A percentile compares a stretch with the other conserved stretches of the same genome.
phyloP scores from a whole-genome alignment of 2,113 vertebrate genomes.

The Mustela nigripes region DNA sequence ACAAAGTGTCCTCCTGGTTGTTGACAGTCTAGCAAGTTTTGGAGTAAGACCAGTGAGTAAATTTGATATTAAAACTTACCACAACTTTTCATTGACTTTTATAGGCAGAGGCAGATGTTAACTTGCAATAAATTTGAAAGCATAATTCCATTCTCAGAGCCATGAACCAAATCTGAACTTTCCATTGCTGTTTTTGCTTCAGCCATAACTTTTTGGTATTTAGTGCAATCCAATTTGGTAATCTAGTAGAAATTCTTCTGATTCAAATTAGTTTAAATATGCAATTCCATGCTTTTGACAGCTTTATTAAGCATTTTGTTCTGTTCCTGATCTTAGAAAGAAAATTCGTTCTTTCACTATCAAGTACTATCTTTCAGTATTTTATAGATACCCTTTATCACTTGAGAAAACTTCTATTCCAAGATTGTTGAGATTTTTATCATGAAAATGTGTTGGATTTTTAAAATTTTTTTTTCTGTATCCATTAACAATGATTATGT shows the following conservation, averaged over 20 bases:
- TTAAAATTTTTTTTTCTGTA: background rate
- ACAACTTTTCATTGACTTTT: slow-evolving; percentile 24
- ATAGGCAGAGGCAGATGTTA: slow-evolving; percentile 35
- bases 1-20: background rate
- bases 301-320: background rate
- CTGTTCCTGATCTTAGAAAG: background rate
- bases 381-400: background rate
- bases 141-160: slow-evolving; percentile 14
- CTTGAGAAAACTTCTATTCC: background rate
- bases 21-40: background rate
- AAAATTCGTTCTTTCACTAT: background rate
- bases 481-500: background rate
- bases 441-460: background rate
- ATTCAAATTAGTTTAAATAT: background rate
- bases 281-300: background rate
- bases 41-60: slow-evolving; percentile 44
- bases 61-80: slow-evolving; percentile 52
- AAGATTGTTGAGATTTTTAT: background rate
- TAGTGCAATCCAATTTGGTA: background rate
- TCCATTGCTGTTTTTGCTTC: background rate
- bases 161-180: slow-evolving; percentile 24
- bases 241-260: background rate
- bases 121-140: slow-evolving; percentile 40
- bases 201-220: background rate
- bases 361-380: background rate